Conservation (phyloP, 1,140 invertebrate genomes). For the Anoplolepis gracilipes region DNA sequence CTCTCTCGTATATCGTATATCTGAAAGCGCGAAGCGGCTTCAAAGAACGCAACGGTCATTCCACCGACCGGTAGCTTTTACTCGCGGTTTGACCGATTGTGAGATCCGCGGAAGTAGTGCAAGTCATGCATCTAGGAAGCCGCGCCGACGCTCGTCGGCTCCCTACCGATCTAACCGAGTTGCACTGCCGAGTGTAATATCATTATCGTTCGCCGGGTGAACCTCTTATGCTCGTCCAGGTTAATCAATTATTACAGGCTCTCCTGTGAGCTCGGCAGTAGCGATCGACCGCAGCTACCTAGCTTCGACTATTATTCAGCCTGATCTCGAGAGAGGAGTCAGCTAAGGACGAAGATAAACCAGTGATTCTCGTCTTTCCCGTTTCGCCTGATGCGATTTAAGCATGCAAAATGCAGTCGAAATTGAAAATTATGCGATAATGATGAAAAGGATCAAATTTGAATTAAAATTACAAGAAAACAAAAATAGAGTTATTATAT, state of each 20-base stretch:
- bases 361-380: conserved; percentile 38
- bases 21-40: conserved; percentile 11
- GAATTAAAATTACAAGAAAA: background rate
- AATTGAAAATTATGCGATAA: conserved; percentile 15
- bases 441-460: background rate
- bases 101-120: conserved; percentile 75
- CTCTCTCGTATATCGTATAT: background rate
- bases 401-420: conserved; percentile 35
- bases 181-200: conserved; percentile 66
- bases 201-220: conserved; percentile 77
- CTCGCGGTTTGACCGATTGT: conserved; percentile 62
- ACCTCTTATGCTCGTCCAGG: conserved; percentile 60
- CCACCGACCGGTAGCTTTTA: conserved; percentile 52
- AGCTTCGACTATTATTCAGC: conserved; percentile 51
- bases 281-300: conserved; percentile 54
- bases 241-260: conserved; percentile 79
- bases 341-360: conserved; percentile 39
- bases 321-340: conserved; percentile 48
- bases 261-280: conserved; percentile 56
- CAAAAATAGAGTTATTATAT: background rate
- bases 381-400: conserved; percentile 19
- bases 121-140: conserved; percentile 75
- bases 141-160: conserved; percentile 60
- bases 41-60: conserved; percentile 42
- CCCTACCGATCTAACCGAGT: conserved; percentile 62